phyloP scores from a whole-genome alignment of 2,113 vertebrate genomes.

The Tyto alba region DNA sequence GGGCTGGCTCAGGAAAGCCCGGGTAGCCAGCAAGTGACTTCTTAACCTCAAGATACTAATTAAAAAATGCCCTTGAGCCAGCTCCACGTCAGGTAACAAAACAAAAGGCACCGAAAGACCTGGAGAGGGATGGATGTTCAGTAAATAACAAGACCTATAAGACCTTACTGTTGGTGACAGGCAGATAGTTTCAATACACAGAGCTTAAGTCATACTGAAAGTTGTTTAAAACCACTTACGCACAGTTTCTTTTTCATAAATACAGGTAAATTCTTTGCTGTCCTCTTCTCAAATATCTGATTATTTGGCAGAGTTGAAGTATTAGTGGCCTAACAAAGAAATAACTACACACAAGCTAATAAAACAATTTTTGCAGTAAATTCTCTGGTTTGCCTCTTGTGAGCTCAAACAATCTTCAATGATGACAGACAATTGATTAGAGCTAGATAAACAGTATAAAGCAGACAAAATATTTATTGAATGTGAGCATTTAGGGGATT shows the following conservation, averaged over 20 bases:
- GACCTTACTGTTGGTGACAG: not conserved
- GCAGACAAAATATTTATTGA: not conserved
- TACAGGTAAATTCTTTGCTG: not conserved
- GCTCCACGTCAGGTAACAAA: not conserved
- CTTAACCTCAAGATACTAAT: constrained; percentile 31
- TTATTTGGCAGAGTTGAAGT: not conserved
- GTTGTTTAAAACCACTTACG: not conserved
- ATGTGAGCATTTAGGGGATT: not conserved
- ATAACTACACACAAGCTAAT: not conserved
- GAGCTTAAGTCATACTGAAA: not conserved
- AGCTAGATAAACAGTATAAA: not conserved
- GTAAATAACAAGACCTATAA: not conserved
- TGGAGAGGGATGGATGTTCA: not conserved
- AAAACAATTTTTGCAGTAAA: not conserved
- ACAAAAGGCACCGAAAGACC: not conserved
- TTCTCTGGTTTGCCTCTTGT: not conserved
- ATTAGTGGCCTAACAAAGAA: not conserved
- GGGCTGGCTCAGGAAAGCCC: not conserved
- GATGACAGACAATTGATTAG: not conserved
- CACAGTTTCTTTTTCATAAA: not conserved
- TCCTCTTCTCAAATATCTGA: not conserved
- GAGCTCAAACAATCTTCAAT: not conserved
- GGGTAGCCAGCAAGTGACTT: not conserved
- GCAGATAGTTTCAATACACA: not conserved
- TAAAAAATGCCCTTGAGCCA: constrained; percentile 50